phyloP scores from a whole-genome alignment of 2,797 vertebrate genomes.

The Mormyrops attenuatus region DNA sequence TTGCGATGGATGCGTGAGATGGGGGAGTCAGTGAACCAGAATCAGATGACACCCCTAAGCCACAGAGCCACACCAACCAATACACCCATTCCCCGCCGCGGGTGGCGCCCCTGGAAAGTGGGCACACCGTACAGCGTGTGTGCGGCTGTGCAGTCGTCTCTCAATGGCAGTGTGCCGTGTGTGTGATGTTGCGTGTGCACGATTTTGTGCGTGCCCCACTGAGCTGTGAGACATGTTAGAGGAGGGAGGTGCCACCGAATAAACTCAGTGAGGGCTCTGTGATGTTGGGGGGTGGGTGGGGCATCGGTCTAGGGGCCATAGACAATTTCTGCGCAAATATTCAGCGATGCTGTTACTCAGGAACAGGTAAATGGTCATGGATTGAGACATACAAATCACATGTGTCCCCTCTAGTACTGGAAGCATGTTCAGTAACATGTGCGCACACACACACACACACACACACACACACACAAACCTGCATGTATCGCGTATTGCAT shows the following conservation, averaged over 20 bases:
- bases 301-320: background rate
- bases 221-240: conserved; percentile 3
- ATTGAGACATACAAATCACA: background rate
- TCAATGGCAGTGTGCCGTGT: background rate
- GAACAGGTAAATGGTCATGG: background rate
- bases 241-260: background rate
- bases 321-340: background rate
- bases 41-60: background rate
- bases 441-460: background rate
- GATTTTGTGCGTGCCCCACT: background rate
- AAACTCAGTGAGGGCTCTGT: background rate
- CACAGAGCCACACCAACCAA: background rate
- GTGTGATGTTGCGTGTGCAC: background rate
- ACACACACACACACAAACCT: background rate
- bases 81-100: background rate
- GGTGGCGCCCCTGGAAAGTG: background rate
- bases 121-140: background rate
- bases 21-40: background rate
- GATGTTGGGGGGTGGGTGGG: background rate
- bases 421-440: background rate
- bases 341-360: background rate
- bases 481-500: background rate
- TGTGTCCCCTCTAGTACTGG: background rate
- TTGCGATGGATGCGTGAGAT: background rate
- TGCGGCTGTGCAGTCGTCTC: background rate